These are phyloP conservation scores for Drosophila siamana DNA, from an alignment of 2,888 invertebrate genomes.

Conservation along the genomic window DNA sequence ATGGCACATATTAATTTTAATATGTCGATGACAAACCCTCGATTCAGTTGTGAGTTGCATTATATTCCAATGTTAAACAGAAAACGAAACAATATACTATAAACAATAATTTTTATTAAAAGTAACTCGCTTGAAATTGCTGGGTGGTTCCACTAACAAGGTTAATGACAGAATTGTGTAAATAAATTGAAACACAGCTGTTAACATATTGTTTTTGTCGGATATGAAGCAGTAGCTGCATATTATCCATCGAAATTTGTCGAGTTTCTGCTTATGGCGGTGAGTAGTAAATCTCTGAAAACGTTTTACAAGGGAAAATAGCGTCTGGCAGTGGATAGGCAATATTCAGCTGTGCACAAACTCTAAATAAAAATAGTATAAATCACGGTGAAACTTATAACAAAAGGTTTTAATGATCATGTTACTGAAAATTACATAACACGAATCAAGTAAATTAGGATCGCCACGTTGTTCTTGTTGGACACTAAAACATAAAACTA, in stretches of 20 bases:
- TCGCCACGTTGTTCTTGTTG: too few relatives aligned
- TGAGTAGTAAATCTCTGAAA: constrained; percentile 35
- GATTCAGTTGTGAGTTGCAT: constrained; percentile 1
- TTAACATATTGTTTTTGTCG: constrained; percentile 30
- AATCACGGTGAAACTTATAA: constrained; percentile 37
- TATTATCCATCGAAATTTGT: constrained; percentile 14
- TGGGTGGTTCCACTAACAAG: constrained; percentile 34
- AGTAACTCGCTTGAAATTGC: background rate
- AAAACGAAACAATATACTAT: constrained; percentile 4
- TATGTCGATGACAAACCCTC: background rate
- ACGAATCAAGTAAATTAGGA: constrained; percentile 7
- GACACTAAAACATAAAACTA: too few relatives aligned
- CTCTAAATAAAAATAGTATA: constrained; percentile 31
- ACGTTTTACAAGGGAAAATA: constrained; percentile 23
- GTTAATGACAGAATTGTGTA: constrained; percentile 41
- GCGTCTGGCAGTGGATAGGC: constrained; percentile 13
- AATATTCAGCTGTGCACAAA: constrained; percentile 43
- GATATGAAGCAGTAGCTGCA: constrained; percentile 4
- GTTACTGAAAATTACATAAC: constrained; percentile 24
- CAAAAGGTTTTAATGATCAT: constrained; percentile 24
- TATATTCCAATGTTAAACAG: constrained; percentile 10
- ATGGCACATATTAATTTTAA: too few relatives aligned
- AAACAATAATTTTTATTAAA: constrained; percentile 2
- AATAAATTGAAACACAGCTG: constrained; percentile 50
- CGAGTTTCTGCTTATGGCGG: constrained; percentile 8